phyloP scores from a whole-genome alignment of 2,888 invertebrate species.

The Campoletis raptor region DNA sequence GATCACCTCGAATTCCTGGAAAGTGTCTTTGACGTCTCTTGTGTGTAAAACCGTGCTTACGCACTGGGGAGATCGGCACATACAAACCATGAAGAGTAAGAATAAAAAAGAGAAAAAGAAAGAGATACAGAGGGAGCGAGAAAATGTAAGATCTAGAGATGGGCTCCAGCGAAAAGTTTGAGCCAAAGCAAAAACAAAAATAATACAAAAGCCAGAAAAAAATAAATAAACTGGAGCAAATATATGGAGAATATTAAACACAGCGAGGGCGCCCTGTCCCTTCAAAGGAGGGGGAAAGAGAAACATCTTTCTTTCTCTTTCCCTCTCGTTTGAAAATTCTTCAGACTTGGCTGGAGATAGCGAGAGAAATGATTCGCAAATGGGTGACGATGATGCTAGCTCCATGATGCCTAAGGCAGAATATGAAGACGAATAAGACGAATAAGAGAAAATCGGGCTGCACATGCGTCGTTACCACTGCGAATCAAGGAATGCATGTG shows the following conservation, averaged over 20 bases:
- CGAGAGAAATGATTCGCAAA: slow-evolving; percentile 60
- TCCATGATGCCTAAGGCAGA: background rate
- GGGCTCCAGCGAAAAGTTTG: slow-evolving; percentile 23
- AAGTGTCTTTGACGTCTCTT: slow-evolving; percentile 71
- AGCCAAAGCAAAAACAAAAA: slow-evolving; percentile 40
- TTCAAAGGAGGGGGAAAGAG: background rate
- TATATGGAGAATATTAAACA: slow-evolving; percentile 45
- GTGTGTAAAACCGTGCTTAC: slow-evolving; percentile 16
- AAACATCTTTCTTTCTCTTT: background rate
- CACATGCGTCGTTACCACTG: slow-evolving; percentile 74
- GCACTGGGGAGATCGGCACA: slow-evolving; percentile 46
- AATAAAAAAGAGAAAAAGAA: background rate
- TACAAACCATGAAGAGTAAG: slow-evolving; percentile 13
- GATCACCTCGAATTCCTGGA: slow-evolving; percentile 72
- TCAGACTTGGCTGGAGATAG: slow-evolving; percentile 38
- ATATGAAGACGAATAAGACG: slow-evolving; percentile 44
- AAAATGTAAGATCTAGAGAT: slow-evolving; percentile 53
- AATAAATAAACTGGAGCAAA: slow-evolving; percentile 16
- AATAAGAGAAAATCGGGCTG: slow-evolving; percentile 68
- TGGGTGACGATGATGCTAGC: slow-evolving; percentile 31
- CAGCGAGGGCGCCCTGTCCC: slow-evolving; percentile 4
- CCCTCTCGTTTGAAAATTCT: background rate
- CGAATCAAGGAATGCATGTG: slow-evolving; percentile 75
- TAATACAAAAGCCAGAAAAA: slow-evolving; percentile 19
- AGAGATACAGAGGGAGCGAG: background rate